Base-by-base conservation (phyloP, 2,888 invertebrate genomes). In the Hirtodrosophila histrioides region DNA sequence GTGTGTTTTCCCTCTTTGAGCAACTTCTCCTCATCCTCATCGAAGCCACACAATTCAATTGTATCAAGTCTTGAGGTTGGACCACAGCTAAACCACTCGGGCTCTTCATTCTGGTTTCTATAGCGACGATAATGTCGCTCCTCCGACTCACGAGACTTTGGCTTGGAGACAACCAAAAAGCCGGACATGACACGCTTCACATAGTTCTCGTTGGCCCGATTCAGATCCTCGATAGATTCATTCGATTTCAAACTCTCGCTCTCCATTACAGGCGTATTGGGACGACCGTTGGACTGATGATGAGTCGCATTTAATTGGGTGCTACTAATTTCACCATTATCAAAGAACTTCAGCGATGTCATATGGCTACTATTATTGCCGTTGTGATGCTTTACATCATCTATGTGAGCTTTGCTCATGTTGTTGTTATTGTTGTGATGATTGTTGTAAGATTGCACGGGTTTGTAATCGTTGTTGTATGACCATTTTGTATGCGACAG, bases 11-110 rank as follows among this genome's bases (percentile, higher is more conserved):
- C 68, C 31, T 86, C 82, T 11, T 69, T 69, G 0, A 72, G 44
- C 66, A 61, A 53, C 24, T 55, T 69, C 6, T 88, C 86, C 46
- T 90, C 89, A 0, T 90, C 89, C 61, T 91, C 91, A 70, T 90
- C 88, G 43, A 91, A 91, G 1, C 91, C 91, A 56, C 90, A 89
- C 39, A 91, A 55, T 49, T 91, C 91, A 44, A 91, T 91, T 7
- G 90, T 90, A 61, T 91, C 91, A 45, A 91, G 77, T 44, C 91
- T 81, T 3, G 91, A 91, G 27, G 90, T 91, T 24, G 91, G 91
- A 4, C 91, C 91, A 65, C 90, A 90, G 56, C 91, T 91, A 57
- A 91, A 91, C 91, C 91, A 91, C 51, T 91, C 91, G 0, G 91
- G 91, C 53, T 91, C 91, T 9, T 91, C 91, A 58, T 77, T 91